Base-by-base conservation (phyloP, 2,888 invertebrate genomes). In the Campoplex nolae region DNA sequence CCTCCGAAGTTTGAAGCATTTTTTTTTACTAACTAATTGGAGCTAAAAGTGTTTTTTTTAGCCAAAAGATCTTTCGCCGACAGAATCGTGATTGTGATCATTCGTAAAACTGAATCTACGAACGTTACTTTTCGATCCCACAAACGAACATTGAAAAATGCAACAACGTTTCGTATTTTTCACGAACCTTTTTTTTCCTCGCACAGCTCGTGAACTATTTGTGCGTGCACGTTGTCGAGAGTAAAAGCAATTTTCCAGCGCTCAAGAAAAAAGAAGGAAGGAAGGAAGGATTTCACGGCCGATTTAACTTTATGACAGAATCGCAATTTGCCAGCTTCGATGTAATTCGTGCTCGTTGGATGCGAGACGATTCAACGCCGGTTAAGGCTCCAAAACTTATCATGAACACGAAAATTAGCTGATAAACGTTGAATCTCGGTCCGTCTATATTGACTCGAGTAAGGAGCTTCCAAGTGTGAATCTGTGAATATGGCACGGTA, bases 241-340 rank as follows among this genome's bases (percentile, higher is more conserved):
- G 42, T 48, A 9, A 42, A 58, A 65, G 32, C 62, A 45, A 28
- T 18, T 45, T 76, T 76, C 54, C 38, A 32, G 13, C 23, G 77
- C n/a, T 23, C 56, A 62, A 51, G 58, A 56, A 58, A 70, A 79
- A 42, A 38, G 23, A 23, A 23, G 23, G 23, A 23, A 38, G 32
- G 56, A 79, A 18, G 45, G 18, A 56, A 58, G 73, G 51, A 62
- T 80, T 80, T 80, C 73, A 80, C 62, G 80, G 28, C 35, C 51
- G 73, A 80, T 80, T 80, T 80, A 38, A 80, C 80, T 80, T 73
- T 80, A 80, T 65, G 28, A 35, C 51, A 35, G 51, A 23, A 56
- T 80, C 35, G 51, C 58, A 58, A 13, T 35, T n/a, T 18, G 45
- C 48, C 35, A 65, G 62, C 51, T 51, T 62, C 32, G 23, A 18